Base-by-base conservation (phyloP, 1,140 invertebrate species). In the Apocrypta bakeri region DNA sequence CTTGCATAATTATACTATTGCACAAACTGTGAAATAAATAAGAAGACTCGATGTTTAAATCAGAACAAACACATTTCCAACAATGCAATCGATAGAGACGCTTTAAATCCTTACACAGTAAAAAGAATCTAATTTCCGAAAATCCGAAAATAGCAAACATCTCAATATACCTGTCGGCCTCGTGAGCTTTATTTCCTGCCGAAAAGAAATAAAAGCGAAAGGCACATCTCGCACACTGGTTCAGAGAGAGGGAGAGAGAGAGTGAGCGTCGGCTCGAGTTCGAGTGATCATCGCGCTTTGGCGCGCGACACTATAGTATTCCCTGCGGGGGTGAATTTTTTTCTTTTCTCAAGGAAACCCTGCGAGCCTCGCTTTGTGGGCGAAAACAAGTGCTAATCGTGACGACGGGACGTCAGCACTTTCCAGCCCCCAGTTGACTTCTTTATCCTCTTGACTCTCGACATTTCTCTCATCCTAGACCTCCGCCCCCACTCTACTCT, bases 401-500 rank as follows among this genome's bases (percentile, higher is more conserved):
- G 66, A 56, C 66, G 42, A 25, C 66, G 63, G 68, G 66, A 79
- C 42, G 77, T 79, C 77, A 71, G 77, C 77, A 79, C 68, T 71
- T 79, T 79, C 66, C 27, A n/a, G 40, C 40, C n/a, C 40, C 42
- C 66, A 29, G 40, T 42, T 31, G 31, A n/a, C 29, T 25, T n/a
- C 68, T 37, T 71, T 71, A 33, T 71, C 29, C 7, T 24, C 9
- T 31, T 71, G 68, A 71, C n/a, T n/a, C n/a, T 29, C 63, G 63
- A 14, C 27, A n/a, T 63, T 27, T 29, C 9, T 66, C 21, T 56
- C 48, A n/a, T n/a, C n/a, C n/a, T n/a, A n/a, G n/a, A n/a, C n/a
- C n/a, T n/a, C n/a, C n/a, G n/a, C n/a, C n/a, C n/a, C n/a, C n/a
- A n/a, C n/a, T n/a, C n/a, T n/a, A n/a, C n/a, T n/a, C n/a, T n/a